A percentile compares a stretch with the other conserved stretches of the same genome.
Evolutionary conservation across 2,113 vertebrate genomes (phyloP).

Genomic region (Andinoacara biseriatus): DNA sequence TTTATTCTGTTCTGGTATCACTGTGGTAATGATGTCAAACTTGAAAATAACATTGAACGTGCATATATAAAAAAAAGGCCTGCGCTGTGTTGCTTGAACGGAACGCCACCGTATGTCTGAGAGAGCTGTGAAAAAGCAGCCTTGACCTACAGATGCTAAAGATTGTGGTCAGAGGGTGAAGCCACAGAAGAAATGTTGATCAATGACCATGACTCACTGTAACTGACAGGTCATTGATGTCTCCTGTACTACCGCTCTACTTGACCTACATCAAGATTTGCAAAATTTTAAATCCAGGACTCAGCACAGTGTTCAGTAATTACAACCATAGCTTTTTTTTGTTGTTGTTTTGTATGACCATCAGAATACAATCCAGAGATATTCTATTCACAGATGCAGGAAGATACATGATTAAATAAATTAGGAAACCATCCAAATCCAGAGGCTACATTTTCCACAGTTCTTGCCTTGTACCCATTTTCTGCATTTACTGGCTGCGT

Average conservation of each 20-base stretch:
- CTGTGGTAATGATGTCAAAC: not conserved
- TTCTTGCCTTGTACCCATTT: not conserved
- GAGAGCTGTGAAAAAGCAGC: not conserved
- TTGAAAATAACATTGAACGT: not conserved
- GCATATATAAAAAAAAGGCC: not conserved
- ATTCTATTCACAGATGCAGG: no score
- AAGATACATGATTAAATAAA: no score
- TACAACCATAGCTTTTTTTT: not conserved
- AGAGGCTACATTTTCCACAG: no score
- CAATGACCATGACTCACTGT: conserved; percentile 12
- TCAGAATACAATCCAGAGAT: not conserved
- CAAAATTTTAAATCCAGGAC: not conserved
- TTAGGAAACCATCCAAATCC: not conserved
- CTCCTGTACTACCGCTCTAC: not conserved
- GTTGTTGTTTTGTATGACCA: not conserved
- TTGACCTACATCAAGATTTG: not conserved
- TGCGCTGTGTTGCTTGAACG: not conserved
- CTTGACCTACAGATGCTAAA: conserved; percentile 25
- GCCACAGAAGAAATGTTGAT: conserved; percentile 41
- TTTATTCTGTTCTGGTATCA: not conserved
- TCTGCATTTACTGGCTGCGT: no score
- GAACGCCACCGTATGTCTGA: not conserved
- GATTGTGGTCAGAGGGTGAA: conserved; percentile 26
- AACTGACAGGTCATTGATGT: conserved; percentile 21
- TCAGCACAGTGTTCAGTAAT: not conserved